phyloP scores from a whole-genome alignment of 2,888 invertebrate species.

The Ichneumon xanthorius region DNA sequence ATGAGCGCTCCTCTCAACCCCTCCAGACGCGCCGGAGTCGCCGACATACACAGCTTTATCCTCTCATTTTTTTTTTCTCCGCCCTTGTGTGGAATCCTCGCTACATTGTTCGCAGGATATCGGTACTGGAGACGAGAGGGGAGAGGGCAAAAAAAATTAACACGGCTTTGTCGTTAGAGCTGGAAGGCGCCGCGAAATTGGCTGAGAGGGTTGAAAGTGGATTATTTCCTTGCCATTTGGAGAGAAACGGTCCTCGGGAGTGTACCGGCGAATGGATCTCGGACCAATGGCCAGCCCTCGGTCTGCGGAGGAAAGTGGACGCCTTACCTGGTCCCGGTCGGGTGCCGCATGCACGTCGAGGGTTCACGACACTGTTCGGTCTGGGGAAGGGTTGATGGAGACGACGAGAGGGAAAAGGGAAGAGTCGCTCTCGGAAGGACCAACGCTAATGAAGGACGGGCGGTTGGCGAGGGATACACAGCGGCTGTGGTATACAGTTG shows the following conservation, averaged over 20 bases:
- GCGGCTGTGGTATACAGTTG: constrained; percentile 56
- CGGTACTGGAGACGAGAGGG: neutral
- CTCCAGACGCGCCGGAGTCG: constrained; percentile 42
- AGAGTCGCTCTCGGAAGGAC: constrained; percentile 71
- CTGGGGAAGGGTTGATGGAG: constrained; percentile 17
- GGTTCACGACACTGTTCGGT: neutral
- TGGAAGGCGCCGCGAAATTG: neutral
- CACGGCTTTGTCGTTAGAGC: constrained; percentile 34
- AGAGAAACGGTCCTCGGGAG: constrained; percentile 41
- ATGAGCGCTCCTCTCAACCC: constrained; percentile 59
- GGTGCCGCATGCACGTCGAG: constrained; percentile 17
- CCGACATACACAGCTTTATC: constrained; percentile 12
- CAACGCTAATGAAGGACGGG: constrained; percentile 79
- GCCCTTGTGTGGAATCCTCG: constrained; percentile 4
- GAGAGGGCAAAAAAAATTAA: constrained; percentile 45
- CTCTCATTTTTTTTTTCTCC: constrained; percentile 27
- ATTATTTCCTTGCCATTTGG: constrained; percentile 53
- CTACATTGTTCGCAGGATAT: constrained; percentile 35
- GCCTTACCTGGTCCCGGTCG: constrained; percentile 38
- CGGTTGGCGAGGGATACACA: constrained; percentile 66
- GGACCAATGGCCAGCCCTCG: constrained; percentile 32
- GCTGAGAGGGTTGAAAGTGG: constrained; percentile 32
- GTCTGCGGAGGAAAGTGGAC: constrained; percentile 17
- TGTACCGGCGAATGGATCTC: constrained; percentile 36
- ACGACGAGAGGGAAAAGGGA: constrained; percentile 32